Percentiles rank a stretch among this genome's conserved stretches.
These are phyloP conservation scores for Empidonax traillii DNA, from an alignment of 2,113 vertebrate species.

Conservation along the genomic window DNA sequence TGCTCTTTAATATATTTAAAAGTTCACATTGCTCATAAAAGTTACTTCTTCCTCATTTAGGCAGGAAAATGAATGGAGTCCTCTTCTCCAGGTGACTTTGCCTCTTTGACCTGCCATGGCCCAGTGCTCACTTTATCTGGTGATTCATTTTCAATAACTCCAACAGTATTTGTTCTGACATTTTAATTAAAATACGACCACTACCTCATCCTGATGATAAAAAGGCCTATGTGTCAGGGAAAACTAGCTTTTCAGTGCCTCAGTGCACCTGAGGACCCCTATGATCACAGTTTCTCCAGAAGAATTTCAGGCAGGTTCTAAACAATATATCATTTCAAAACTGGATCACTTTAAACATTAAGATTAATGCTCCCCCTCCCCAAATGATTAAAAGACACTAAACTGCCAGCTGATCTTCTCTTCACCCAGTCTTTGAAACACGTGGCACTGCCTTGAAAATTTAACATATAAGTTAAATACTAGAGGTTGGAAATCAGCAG, in stretches of 20 bases:
- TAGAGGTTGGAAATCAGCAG: not conserved
- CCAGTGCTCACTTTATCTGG: conserved; percentile 87
- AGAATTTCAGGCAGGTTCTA: conserved; percentile 72
- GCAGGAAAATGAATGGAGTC: conserved; percentile 82
- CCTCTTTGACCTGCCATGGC: conserved; percentile 88
- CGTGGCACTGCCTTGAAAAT: not conserved
- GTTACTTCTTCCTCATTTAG: conserved; percentile 76
- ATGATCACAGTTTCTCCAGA: conserved; percentile 70
- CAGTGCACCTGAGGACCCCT: conserved; percentile 78
- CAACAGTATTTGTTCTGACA: conserved; percentile 92
- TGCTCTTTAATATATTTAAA: conserved; percentile 69
- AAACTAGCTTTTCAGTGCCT: conserved; percentile 80
- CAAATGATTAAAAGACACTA: conserved; percentile 38
- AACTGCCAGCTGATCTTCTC: conserved; percentile 23
- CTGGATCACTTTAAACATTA: conserved; percentile 70
- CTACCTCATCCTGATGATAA: conserved; percentile 88
- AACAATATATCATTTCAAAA: conserved; percentile 76
- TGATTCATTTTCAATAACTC: conserved; percentile 90
- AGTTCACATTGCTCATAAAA: conserved; percentile 74
- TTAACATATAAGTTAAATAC: not conserved
- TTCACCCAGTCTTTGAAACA: not conserved
- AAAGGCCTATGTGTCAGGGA: conserved; percentile 80
- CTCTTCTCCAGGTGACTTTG: conserved; percentile 85
- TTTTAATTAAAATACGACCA: conserved; percentile 94
- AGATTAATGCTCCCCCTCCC: conserved; percentile 68